Evolutionary conservation across 2,797 vertebrate genomes (phyloP).

Genomic region (Otolemur crassicaudatus): DNA sequence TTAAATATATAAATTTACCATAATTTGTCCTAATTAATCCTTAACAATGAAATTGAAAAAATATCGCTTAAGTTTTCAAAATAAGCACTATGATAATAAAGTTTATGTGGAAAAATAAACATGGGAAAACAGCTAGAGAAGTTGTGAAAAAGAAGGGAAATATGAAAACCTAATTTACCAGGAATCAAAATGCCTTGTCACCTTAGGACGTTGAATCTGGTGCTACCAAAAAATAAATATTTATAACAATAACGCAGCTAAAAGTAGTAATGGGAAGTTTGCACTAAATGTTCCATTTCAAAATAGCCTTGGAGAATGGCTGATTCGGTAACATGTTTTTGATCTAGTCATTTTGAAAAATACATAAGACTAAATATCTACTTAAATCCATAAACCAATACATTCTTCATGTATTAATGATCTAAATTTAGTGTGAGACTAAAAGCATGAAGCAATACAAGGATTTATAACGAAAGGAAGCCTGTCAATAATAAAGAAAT

Average conservation of each 20-base stretch:
- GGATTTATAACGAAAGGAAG: neutral
- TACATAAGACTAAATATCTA: neutral
- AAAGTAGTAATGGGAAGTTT: neutral
- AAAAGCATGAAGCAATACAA: neutral
- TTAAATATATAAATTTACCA: neutral
- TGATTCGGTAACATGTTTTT: neutral
- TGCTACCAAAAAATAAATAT: neutral
- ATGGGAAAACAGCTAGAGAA: neutral
- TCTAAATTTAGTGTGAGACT: neutral
- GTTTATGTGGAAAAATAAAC: neutral
- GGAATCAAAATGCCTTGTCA: neutral
- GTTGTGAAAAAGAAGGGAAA: neutral
- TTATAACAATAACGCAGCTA: neutral
- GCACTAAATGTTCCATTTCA: neutral
- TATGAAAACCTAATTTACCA: neutral
- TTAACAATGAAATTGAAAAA: neutral
- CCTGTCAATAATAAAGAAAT: neutral
- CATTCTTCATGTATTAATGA: neutral
- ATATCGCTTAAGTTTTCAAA: neutral
- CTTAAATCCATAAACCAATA: neutral
- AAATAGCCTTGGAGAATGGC: neutral
- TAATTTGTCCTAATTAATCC: neutral
- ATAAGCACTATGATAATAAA: neutral
- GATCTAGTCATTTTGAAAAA: neutral
- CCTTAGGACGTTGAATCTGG: neutral